These are phyloP conservation scores for Bufotes viridis DNA, from an alignment of 2,797 vertebrate genomes.

Conservation along the genomic window DNA sequence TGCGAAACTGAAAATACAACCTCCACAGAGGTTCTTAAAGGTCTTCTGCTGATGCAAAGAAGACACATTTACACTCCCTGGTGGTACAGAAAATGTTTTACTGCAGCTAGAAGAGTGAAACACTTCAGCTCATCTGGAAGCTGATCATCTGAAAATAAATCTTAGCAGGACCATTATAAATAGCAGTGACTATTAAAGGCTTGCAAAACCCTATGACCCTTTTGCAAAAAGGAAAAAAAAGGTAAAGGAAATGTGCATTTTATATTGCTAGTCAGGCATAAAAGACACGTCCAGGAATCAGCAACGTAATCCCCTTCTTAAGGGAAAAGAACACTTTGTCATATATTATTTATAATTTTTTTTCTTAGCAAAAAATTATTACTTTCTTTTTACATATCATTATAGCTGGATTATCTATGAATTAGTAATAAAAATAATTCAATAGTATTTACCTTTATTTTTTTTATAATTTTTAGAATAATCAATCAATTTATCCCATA, in stretches of 20 bases:
- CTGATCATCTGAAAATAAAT: constrained; percentile 51
- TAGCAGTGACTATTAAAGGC: constrained; percentile 47
- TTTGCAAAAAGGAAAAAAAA: constrained; percentile 2
- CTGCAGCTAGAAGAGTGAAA: constrained; percentile 64
- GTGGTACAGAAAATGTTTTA: constrained; percentile 65
- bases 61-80: constrained; percentile 68
- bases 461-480: too few species aligned
- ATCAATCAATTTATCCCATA: too few species aligned
- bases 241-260: constrained; percentile 13
- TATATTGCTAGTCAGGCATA: background rate
- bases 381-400: background rate
- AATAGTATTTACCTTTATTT: background rate
- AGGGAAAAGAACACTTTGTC: background rate
- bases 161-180: constrained; percentile 53
- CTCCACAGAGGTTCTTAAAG: constrained; percentile 65
- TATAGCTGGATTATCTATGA: background rate
- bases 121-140: constrained; percentile 56
- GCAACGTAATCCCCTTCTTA: background rate
- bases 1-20: constrained; percentile 62
- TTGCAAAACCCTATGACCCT: background rate
- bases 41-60: constrained; percentile 68
- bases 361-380: background rate
- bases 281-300: background rate
- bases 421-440: background rate
- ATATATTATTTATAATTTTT: background rate